These are phyloP conservation scores for Crocallis elinguaria DNA, from an alignment of 2,888 invertebrate genomes.

Conservation along the genomic window DNA sequence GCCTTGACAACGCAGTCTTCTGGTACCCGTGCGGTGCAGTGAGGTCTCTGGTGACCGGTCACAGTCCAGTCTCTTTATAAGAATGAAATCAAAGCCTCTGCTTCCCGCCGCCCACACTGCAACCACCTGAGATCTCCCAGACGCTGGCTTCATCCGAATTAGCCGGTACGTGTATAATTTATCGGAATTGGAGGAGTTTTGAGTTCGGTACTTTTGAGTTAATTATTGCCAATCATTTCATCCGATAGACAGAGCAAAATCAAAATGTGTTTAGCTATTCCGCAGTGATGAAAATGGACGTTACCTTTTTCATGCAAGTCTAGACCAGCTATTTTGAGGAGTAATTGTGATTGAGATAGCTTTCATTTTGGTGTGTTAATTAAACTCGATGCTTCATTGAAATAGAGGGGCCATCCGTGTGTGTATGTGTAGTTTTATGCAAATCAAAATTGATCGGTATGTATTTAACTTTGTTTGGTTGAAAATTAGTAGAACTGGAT, in stretches of 20 bases:
- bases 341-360: slow-evolving; percentile 9
- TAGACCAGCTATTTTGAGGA: slow-evolving; percentile 19
- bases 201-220: slow-evolving; percentile 45
- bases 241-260: slow-evolving; percentile 24
- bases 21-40: no score
- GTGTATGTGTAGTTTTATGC: no score
- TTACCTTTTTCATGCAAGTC: slow-evolving; percentile 16
- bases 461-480: no score
- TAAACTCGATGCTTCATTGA: not conserved
- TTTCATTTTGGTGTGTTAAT: slow-evolving; percentile 1
- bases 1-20: no score
- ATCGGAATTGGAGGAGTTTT: slow-evolving; percentile 51
- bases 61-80: no score
- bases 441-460: no score
- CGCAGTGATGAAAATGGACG: slow-evolving; percentile 10
- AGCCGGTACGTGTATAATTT: slow-evolving; percentile 61
- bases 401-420: no score
- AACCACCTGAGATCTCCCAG: slow-evolving; percentile 45
- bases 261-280: slow-evolving; percentile 11
- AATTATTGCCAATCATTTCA: slow-evolving; percentile 49
- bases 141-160: slow-evolving; percentile 56
- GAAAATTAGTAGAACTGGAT: no score
- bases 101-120: not conserved
- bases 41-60: no score
- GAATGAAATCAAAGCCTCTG: not conserved